Conservation (phyloP, 2,797 vertebrate species). For the Remorina albescens region DNA sequence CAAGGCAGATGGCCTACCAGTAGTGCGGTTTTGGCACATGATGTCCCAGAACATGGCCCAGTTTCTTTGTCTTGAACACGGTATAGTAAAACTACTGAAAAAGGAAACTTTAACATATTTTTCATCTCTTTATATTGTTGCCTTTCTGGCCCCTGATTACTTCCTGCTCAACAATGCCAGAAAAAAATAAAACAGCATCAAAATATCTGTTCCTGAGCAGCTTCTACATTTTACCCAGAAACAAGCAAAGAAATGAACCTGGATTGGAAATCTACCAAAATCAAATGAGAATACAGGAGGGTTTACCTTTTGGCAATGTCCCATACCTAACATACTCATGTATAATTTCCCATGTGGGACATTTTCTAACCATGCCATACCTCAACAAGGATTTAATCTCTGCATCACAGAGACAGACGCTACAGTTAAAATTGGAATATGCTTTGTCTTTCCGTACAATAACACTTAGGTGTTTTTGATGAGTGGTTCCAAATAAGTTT, state of each 20-base stretch:
- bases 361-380: not conserved
- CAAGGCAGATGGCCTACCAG: not conserved
- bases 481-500: not conserved
- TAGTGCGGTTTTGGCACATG: not conserved
- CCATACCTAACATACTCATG: slow-evolving; percentile 8
- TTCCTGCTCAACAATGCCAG: not conserved
- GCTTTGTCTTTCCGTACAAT: not conserved
- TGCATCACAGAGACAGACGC: slow-evolving; percentile 53
- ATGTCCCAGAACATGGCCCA: too few species aligned
- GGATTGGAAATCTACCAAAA: not conserved
- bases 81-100: not conserved
- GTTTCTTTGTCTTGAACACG: not conserved
- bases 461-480: not conserved
- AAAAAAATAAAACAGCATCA: not conserved
- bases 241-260: slow-evolving; percentile 8
- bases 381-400: slow-evolving; percentile 57
- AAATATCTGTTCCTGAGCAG: not conserved
- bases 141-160: not conserved
- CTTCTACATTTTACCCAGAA: not conserved
- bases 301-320: slow-evolving; percentile 5
- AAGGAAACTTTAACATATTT: not conserved
- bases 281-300: not conserved
- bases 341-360: slow-evolving; percentile 38
- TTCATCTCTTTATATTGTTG: not conserved
- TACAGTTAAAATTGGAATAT: slow-evolving; percentile 23